A percentile compares a stretch with the other conserved stretches of the same genome.
Conservation (phyloP, 2,797 vertebrate species). For the Psittacula derbiana region DNA sequence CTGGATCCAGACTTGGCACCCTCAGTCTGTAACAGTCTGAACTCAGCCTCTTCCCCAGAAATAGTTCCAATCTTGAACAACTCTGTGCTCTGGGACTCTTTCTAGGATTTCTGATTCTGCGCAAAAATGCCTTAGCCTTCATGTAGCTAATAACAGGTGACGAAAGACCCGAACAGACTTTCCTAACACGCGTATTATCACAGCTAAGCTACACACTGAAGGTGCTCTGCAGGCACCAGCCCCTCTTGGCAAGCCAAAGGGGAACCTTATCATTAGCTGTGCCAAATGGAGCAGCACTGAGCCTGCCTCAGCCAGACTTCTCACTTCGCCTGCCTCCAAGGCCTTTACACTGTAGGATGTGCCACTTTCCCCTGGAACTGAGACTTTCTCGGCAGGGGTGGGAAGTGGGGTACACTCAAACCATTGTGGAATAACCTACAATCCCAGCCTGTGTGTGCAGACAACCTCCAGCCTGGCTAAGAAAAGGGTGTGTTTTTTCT, state of each 20-base stretch:
- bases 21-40: neutral
- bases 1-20: neutral
- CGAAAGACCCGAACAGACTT: accelerated
- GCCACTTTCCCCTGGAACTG: neutral
- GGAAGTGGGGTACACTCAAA: neutral
- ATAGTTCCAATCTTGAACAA: neutral
- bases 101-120: slow-evolving; percentile 3
- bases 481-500: slow-evolving; percentile 41
- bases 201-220: neutral
- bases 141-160: accelerated
- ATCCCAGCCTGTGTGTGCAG: neutral
- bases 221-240: neutral
- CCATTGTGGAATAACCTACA: neutral
- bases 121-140: neutral
- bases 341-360: neutral
- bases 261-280: neutral
- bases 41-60: neutral
- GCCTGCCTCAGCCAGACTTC: neutral
- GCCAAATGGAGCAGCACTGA: neutral
- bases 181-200: neutral
- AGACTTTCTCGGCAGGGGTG: neutral
- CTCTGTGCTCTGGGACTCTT: neutral
- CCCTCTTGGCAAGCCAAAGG: neutral
- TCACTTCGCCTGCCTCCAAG: neutral
- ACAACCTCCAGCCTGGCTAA: slow-evolving; percentile 3